Base-by-base conservation (phyloP, 2,113 vertebrate genomes). In the Stigmatopora nigra region DNA sequence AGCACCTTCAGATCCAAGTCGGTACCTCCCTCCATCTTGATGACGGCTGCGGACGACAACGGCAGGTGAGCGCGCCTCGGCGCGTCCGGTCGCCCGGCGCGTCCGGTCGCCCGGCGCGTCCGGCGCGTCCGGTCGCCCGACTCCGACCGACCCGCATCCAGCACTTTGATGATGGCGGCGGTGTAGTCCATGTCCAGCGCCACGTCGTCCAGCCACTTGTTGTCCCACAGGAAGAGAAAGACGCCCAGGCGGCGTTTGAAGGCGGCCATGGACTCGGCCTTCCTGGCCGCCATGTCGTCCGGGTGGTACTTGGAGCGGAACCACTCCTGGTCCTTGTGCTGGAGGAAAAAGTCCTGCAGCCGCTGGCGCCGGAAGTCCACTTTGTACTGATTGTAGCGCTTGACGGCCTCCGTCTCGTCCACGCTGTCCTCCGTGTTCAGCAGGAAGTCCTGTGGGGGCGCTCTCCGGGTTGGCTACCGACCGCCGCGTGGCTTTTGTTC, bases 291-390 rank as follows among this genome's bases (percentile, higher is more conserved):
- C 17, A 92, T 93, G 84, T 97, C 94, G 10, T 96, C 93, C 0
- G 94, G 94, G 84, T 96, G 94, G 76, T 94, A 97, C 70, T 93
- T 94, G 2, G 93, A 93, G 0, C 94, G 91, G 58, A 96, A 96
- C 94, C 94, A 97, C 88, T 97, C 93, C 81, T 97, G 92, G 1
- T 94, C 92, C 73, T 97, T 97, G 81, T 97, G 94, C 2, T 91
- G 89, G 41, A 97, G 78, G 85, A 97, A 97, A 85, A 97, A 96
- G 62, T 97, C 94, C 82, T 97, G 94, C 88, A 97, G 93, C 88
- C 94, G 94, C 86, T 96, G 94, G 1, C 94, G 88, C 1, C 93
- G 80, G 80, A 95, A 97, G 70, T 97, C 94, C 64, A 96, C 82
- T 58, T 96, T 96, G 73, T 96, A 96, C 82, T 95, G 93, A 13